Percentiles rank a stretch among this genome's conserved stretches.
Conservation (phyloP, 2,113 vertebrate genomes). For the Tautogolabrus adspersus region DNA sequence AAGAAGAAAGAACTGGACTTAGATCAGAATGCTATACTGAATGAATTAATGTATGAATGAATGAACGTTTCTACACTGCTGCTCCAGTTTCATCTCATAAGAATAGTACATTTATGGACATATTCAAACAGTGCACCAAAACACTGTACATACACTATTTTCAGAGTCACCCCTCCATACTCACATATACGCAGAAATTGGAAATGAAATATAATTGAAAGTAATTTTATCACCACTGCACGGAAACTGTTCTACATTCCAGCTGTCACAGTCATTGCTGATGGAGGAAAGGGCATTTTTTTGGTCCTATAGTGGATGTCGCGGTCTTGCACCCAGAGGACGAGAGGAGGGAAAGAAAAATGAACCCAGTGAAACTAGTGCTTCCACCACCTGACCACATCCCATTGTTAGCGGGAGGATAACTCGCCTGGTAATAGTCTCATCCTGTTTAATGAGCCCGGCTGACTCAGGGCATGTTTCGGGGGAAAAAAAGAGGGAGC, state of each 20-base stretch:
- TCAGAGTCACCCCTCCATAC: not conserved
- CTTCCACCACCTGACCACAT: conserved; percentile 68
- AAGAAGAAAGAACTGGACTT: conserved; percentile 45
- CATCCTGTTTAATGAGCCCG: conserved; percentile 79
- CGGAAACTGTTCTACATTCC: conserved; percentile 48
- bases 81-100: not conserved
- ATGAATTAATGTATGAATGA: conserved; percentile 45
- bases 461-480: conserved; percentile 65
- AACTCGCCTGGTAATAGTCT: conserved; percentile 75
- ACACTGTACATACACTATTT: not conserved
- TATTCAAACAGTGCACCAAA: not conserved
- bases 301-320: conserved; percentile 15
- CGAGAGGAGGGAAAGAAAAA: conserved; percentile 34
- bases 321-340: conserved; percentile 45
- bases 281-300: conserved; percentile 43
- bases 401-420: conserved; percentile 68
- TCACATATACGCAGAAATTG: conserved; percentile 2
- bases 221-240: conserved; percentile 13
- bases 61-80: conserved; percentile 25
- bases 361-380: conserved; percentile 57
- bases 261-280: conserved; percentile 57
- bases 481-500: conserved; percentile 56
- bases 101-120: not conserved
- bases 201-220: conserved; percentile 37
- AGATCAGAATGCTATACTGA: conserved; percentile 32